Evolutionary conservation across 2,888 invertebrate species (phyloP).

Genomic region (Allolobophora icterica): DNA sequence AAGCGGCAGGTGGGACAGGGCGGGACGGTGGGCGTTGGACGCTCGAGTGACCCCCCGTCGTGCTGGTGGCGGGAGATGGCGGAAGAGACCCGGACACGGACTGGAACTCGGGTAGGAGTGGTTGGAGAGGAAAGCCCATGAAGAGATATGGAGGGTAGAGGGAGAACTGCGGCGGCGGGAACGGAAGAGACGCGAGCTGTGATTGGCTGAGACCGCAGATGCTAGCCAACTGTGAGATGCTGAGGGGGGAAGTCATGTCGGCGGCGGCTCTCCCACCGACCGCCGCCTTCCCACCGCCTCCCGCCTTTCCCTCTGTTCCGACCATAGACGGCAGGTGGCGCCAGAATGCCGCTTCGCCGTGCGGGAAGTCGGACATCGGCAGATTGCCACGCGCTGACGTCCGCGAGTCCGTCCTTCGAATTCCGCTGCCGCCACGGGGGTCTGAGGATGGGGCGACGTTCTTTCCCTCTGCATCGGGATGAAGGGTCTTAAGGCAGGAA

Average conservation of each 20-base stretch:
- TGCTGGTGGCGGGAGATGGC: background rate
- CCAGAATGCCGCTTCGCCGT: background rate
- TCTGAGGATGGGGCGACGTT: background rate
- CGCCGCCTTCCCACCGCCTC: background rate
- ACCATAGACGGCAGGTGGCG: background rate
- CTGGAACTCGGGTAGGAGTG: background rate
- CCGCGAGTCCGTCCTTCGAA: background rate
- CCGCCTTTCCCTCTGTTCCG: background rate
- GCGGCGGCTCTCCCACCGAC: background rate
- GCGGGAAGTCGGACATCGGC: background rate
- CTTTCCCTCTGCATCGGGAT: background rate
- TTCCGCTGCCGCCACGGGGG: background rate
- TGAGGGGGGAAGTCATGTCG: slow-evolving; percentile 5
- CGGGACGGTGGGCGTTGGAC: background rate
- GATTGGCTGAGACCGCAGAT: slow-evolving; percentile 17
- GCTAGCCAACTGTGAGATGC: slow-evolving; percentile 22
- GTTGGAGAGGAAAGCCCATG: slow-evolving; percentile 22
- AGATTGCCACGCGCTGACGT: background rate
- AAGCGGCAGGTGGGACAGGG: background rate
- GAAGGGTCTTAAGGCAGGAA: background rate
- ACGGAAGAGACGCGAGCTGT: background rate
- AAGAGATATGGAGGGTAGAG: slow-evolving; percentile 13
- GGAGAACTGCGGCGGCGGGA: slow-evolving; percentile 7
- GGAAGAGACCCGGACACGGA: background rate
- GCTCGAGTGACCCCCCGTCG: background rate